Evolutionary conservation across 1,140 invertebrate genomes (phyloP).

Genomic region (Wiebesia pumilae): DNA sequence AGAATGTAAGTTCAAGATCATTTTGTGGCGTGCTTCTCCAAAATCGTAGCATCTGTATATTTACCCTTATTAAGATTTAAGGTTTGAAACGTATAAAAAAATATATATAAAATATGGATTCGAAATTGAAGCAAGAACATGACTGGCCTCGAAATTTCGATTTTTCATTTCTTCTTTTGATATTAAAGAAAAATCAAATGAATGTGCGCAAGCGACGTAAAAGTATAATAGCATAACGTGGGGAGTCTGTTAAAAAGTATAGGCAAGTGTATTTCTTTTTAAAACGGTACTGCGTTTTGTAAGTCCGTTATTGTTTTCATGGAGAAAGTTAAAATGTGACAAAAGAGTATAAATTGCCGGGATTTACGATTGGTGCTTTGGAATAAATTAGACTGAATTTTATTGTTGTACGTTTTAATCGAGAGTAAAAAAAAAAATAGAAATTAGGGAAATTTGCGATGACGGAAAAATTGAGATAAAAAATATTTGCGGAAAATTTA

Average conservation of each 20-base stretch:
- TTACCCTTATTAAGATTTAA: constrained; percentile 38
- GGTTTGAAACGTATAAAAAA: constrained; percentile 14
- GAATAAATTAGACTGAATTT: constrained; percentile 73
- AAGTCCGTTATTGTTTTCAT: neutral
- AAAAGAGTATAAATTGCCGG: constrained; percentile 52
- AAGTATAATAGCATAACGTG: neutral
- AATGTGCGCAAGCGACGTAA: neutral
- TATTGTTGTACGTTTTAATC: constrained; percentile 69
- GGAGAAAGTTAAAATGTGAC: constrained; percentile 23
- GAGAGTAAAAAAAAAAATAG: constrained; percentile 48
- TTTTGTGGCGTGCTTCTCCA: neutral
- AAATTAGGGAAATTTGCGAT: constrained; percentile 29
- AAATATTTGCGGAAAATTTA: constrained; percentile 53
- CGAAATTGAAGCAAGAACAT: constrained; percentile 18
- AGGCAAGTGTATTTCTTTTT: constrained; percentile 54
- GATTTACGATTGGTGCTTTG: constrained; percentile 70
- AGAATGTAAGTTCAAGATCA: neutral
- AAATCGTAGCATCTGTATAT: constrained; percentile 34
- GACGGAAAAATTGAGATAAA: neutral
- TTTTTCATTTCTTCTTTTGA: constrained; percentile 22
- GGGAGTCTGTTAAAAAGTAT: constrained; percentile 45
- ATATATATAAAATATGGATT: constrained; percentile 23
- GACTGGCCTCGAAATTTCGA: constrained; percentile 20
- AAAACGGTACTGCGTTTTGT: neutral
- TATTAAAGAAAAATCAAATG: neutral